phyloP scores from a whole-genome alignment of 2,113 vertebrate species.

The pig (Sus scrofa) region DNA sequence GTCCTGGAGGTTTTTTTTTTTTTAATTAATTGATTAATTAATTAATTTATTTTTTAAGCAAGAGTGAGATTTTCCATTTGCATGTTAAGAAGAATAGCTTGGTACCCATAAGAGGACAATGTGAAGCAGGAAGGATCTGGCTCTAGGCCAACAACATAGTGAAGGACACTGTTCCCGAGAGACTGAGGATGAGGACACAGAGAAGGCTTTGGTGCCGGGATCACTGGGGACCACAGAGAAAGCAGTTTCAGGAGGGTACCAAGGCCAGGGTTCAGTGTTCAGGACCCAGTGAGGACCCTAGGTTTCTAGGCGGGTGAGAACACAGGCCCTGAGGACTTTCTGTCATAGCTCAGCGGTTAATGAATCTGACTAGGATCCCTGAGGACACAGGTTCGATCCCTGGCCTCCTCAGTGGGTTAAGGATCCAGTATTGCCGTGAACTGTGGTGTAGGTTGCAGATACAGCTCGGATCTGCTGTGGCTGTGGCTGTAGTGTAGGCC shows the following conservation, averaged over 20 bases:
- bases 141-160: background rate
- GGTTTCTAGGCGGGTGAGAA: background rate
- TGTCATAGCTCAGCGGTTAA: no score
- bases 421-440: no score
- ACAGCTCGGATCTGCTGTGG: no score
- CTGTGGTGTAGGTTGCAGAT: no score
- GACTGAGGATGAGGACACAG: background rate
- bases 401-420: no score
- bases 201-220: background rate
- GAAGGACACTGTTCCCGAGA: background rate
- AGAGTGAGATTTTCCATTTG: background rate
- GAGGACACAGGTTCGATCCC: no score
- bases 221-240: background rate
- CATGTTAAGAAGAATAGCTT: background rate
- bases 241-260: no score
- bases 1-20: background rate
- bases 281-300: background rate
- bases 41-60: background rate
- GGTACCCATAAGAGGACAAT: background rate
- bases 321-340: background rate
- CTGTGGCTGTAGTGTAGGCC: no score
- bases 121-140: background rate
- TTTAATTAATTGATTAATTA: no score
- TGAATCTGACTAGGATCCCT: no score
- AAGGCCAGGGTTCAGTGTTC: background rate